These are phyloP conservation scores for Chelidonichthys spinosus DNA, from an alignment of 2,797 vertebrate species.

Conservation along the genomic window DNA sequence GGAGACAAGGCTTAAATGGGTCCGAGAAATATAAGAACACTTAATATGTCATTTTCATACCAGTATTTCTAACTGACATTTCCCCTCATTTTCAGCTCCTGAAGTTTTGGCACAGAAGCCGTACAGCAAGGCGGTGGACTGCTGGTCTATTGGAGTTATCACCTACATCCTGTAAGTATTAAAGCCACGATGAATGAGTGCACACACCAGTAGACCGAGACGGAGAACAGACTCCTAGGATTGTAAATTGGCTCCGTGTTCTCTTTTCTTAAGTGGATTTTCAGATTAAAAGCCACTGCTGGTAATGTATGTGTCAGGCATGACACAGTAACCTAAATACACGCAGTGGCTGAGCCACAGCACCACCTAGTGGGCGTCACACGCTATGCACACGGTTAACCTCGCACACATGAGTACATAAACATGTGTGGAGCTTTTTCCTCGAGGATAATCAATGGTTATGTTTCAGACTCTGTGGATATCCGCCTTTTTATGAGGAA, in stretches of 20 bases:
- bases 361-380: slow-evolving; percentile 52
- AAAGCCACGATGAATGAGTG: not conserved
- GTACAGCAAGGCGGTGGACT: slow-evolving; percentile 98
- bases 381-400: not conserved
- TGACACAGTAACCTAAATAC: slow-evolving; percentile 14
- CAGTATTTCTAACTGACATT: not conserved
- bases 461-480: slow-evolving; percentile 91
- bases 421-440: not conserved
- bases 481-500: slow-evolving; percentile 98
- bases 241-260: slow-evolving; percentile 19
- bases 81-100: slow-evolving; percentile 84
- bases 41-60: not conserved
- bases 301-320: not conserved
- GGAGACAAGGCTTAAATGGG: slow-evolving; percentile 20
- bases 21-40: slow-evolving; percentile 2
- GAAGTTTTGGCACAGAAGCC: slow-evolving; percentile 98
- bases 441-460: not conserved
- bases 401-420: not conserved
- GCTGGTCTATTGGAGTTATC: slow-evolving; percentile 99
- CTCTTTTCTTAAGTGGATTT: slow-evolving; percentile 31
- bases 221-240: not conserved
- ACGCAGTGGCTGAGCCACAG: not conserved
- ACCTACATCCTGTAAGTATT: slow-evolving; percentile 96
- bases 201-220: not conserved
- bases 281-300: slow-evolving; percentile 28